Percentiles rank a stretch among this genome's conserved stretches.
Conservation (phyloP, 2,888 invertebrate species). For the Xylophagus ater region DNA sequence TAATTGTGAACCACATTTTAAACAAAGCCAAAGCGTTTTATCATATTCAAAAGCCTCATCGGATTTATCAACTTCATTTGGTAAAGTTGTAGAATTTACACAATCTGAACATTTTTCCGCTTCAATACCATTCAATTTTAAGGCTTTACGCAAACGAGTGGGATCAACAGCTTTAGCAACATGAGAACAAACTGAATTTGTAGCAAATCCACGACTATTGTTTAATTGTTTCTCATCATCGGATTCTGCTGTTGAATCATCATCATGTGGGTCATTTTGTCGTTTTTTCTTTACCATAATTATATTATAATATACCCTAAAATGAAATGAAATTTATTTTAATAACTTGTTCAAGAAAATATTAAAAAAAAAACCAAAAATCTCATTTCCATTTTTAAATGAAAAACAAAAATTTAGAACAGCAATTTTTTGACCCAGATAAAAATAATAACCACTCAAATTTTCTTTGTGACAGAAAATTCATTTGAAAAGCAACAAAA, state of each 20-base stretch:
- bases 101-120: constrained; percentile 48
- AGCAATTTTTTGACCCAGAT: too few relatives aligned
- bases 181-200: constrained; percentile 50
- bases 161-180: constrained; percentile 57
- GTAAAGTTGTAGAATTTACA: constrained; percentile 41
- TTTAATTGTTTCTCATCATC: constrained; percentile 53
- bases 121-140: constrained; percentile 44
- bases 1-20: constrained; percentile 66
- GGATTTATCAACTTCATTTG: constrained; percentile 36
- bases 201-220: constrained; percentile 10
- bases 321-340: background rate
- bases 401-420: too few relatives aligned
- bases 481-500: too few relatives aligned
- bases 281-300: constrained; percentile 64
- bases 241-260: constrained; percentile 58
- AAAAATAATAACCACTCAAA: too few relatives aligned
- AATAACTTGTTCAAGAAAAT: background rate
- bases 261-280: constrained; percentile 53
- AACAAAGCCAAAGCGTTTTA: constrained; percentile 60
- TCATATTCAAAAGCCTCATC: constrained; percentile 38
- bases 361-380: background rate
- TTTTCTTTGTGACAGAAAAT: constrained; percentile 3
- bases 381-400: too few relatives aligned
- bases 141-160: constrained; percentile 45
- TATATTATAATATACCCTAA: background rate